Evolutionary conservation across 2,888 invertebrate genomes (phyloP), one percentile per base, ranked within the genome.

Genomic region (Strigamia crassipes): DNA sequence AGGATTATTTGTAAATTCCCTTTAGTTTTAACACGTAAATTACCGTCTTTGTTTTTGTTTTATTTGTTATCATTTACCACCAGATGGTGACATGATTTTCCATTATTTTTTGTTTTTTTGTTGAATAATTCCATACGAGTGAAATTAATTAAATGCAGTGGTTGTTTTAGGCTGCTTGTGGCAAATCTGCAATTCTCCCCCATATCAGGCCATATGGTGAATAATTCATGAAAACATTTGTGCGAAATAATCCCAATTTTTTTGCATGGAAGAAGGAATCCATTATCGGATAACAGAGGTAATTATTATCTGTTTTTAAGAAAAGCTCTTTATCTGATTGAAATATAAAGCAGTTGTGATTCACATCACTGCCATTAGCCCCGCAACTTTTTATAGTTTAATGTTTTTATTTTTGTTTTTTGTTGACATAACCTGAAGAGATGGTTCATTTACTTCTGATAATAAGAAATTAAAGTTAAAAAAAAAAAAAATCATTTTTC

Each of bases 261-360:
- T 18, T n/a, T 56, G 18, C 4, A 21, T n/a, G 15, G 1, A 56
- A 56, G 21, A 56, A 56, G 9, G n/a, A 46, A n/a, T 56, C 56
- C 18, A 18, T 56, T 56, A 56, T 56, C 56, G 18, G 56, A 56
- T 56, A 18, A 56, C n/a, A 18, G n/a, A n/a, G 18, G 18, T 56
- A 56, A 18, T 56, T 8, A 56, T 56, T 9, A 56, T 56, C n/a
- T 46, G 46, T 13, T n/a, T 56, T 56, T 21, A 18, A 18, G 56
- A n/a, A 56, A 56, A 56, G 56, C 56, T 56, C 56, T 56, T 18
- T 18, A 56, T 56, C 56, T 56, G 56, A 56, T 56, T 56, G 56
- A 56, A 56, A n/a, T 56, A 56, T 56, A 18, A 56, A 56, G 46
- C 13, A 4, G 13, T 46, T 46, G 46, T 46, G 46, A 46, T 46